Evolutionary conservation across 2,888 invertebrate genomes (phyloP), one percentile per base, ranked within the genome.

Genomic region (Sminthurinus aureus): DNA sequence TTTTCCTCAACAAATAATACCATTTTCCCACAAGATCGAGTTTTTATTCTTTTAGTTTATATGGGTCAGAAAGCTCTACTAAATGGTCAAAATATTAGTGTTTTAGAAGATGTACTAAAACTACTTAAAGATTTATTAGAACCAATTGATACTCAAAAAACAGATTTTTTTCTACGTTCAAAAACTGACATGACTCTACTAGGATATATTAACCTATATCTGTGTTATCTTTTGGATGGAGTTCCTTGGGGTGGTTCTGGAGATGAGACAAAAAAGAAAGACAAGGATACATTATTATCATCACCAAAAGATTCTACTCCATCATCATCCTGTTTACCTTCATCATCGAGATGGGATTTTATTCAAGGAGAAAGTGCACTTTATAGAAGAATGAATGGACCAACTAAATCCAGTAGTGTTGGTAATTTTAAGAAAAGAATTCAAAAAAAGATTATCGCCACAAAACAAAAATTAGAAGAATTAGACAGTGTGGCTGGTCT

Each of bases 1-100:
- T 97, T 96, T 90, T 94, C 95, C 0, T 94, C 95, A 0, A n/a
- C 71, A 8, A 93, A 94, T 74, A 94, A 94, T 50, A 93, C 93
- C 88, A 94, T 95, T 78, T 95, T 95, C 87, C 95, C 97, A 18
- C 95, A 96, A 89, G 96, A 97, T 91, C 94, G 96, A 89, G 95
- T 97, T 85, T 96, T 98, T 89, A 94, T 97, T 87, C 91, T 97
- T 84, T 91, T 97, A 86, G 95, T 96, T 86, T 96, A 96, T 91
- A 93, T 98, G 91, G 95, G 95, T 83, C 95, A 96, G 89, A 95
- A 95, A 90, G 95, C 94, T 85, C 91, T 95, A 89, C 93, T 93
- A 84, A 93, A 93, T 88, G 93, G 93, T 88, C 92, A 92, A 88
- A 88, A 89, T 71, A 86, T 88, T 0, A 85, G 87, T n/a, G 89